These are phyloP conservation scores for Biston betularia DNA, from an alignment of 2,888 invertebrate species.

Conservation along the genomic window DNA sequence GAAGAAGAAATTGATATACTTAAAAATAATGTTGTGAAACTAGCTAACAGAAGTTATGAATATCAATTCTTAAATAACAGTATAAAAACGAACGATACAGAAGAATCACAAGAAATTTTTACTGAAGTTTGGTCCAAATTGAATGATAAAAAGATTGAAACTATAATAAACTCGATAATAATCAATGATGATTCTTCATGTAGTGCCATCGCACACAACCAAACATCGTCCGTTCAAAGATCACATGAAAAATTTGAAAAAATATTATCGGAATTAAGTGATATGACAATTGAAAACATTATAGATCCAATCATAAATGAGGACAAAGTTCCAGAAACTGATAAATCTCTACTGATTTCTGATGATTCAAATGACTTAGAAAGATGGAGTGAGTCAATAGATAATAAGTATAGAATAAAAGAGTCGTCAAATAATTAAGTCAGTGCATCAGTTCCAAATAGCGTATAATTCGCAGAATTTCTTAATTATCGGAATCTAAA, in stretches of 20 bases:
- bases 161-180: slow-evolving; percentile 16
- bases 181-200: slow-evolving; percentile 2
- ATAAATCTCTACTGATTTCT: background rate
- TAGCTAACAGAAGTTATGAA: slow-evolving; percentile 22
- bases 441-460: too few relatives aligned
- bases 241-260: background rate
- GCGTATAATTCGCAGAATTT: too few relatives aligned
- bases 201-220: background rate
- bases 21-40: slow-evolving; percentile 10
- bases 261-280: background rate
- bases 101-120: slow-evolving; percentile 24
- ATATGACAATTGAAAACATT: background rate
- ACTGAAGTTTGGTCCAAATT: slow-evolving; percentile 25
- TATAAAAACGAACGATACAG: background rate
- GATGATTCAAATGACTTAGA: background rate
- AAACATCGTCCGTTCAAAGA: background rate
- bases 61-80: background rate
- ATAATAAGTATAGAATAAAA: background rate
- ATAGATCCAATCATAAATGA: background rate
- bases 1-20: slow-evolving; percentile 32
- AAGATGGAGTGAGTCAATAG: slow-evolving; percentile 3
- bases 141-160: slow-evolving; percentile 23
- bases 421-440: background rate
- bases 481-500: too few relatives aligned
- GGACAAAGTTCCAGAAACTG: background rate